phyloP scores from a whole-genome alignment of 2,797 vertebrate species.

The Benthosema pterotum region DNA sequence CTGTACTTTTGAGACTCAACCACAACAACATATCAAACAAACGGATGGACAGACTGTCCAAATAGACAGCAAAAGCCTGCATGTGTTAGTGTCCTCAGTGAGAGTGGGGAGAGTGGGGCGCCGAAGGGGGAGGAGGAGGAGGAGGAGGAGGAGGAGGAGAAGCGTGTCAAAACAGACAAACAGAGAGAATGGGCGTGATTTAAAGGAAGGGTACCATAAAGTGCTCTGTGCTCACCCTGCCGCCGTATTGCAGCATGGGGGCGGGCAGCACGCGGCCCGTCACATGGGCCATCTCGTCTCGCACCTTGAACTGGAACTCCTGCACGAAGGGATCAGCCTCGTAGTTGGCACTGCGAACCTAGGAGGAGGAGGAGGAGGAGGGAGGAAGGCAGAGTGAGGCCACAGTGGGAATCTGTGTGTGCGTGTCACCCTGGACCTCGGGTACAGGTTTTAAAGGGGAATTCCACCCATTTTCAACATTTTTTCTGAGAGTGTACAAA shows the following conservation, averaged over 20 bases:
- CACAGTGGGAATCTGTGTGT: not conserved
- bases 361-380: not conserved
- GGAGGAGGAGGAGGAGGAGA: constrained; percentile 18
- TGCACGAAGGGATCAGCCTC: constrained; percentile 97
- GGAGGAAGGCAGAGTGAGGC: not conserved
- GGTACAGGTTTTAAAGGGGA: too few relatives aligned
- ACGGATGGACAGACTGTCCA: constrained; percentile 27
- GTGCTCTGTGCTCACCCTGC: constrained; percentile 92
- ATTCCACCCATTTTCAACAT: too few relatives aligned
- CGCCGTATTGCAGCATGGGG: constrained; percentile 98
- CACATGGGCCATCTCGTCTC: constrained; percentile 99
- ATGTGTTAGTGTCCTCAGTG: constrained; percentile 65
- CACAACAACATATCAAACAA: constrained; percentile 24
- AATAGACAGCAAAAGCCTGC: constrained; percentile 48
- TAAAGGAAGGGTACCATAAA: constrained; percentile 83
- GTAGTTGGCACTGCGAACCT: constrained; percentile 99
- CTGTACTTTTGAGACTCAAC: constrained; percentile 50
- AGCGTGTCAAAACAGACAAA: constrained; percentile 72
- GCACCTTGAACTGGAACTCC: constrained; percentile 98
- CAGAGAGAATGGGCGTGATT: constrained; percentile 78
- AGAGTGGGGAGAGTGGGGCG: not conserved
- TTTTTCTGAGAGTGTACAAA: too few relatives aligned
- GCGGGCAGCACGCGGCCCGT: constrained; percentile 97
- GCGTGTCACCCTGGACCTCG: too few relatives aligned
- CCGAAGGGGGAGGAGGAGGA: not conserved